Conservation (phyloP, 2,888 invertebrate species). For the Phyllotreta cruciferae region DNA sequence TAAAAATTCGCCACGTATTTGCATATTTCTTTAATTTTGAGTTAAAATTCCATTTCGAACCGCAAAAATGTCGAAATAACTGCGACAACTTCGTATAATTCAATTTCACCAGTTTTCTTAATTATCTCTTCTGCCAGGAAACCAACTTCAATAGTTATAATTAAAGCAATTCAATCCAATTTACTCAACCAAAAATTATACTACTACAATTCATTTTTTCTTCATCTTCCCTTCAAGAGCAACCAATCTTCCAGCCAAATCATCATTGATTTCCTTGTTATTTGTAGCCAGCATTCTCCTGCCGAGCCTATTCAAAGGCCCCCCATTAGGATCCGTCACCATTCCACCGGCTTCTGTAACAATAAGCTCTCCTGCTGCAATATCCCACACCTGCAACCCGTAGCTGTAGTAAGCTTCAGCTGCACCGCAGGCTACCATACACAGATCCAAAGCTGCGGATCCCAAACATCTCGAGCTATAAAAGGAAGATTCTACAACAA, state of each 20-base stretch:
- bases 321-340: conserved; percentile 85
- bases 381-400: conserved; percentile 95
- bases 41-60: conserved; percentile 38
- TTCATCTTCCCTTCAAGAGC: neutral
- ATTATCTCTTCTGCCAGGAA: too few species aligned
- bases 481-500: neutral
- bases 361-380: conserved; percentile 89
- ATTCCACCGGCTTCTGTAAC: conserved; percentile 94
- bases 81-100: neutral
- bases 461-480: conserved; percentile 75
- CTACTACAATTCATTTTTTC: too few species aligned
- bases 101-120: too few species aligned
- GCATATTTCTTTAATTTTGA: conserved; percentile 47
- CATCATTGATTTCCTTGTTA: conserved; percentile 73
- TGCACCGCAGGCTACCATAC: conserved; percentile 88
- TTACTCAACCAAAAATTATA: too few species aligned
- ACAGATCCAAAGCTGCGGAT: conserved; percentile 94
- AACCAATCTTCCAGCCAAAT: conserved; percentile 62
- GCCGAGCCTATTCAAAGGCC: conserved; percentile 79
- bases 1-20: conserved; percentile 42
- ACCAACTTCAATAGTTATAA: too few species aligned
- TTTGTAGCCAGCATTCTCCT: conserved; percentile 83
- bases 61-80: conserved; percentile 28
- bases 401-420: conserved; percentile 90
- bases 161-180: too few species aligned